These are phyloP conservation scores for Nemotelus pantherinus DNA, from an alignment of 2,888 invertebrate species.

Conservation along the genomic window DNA sequence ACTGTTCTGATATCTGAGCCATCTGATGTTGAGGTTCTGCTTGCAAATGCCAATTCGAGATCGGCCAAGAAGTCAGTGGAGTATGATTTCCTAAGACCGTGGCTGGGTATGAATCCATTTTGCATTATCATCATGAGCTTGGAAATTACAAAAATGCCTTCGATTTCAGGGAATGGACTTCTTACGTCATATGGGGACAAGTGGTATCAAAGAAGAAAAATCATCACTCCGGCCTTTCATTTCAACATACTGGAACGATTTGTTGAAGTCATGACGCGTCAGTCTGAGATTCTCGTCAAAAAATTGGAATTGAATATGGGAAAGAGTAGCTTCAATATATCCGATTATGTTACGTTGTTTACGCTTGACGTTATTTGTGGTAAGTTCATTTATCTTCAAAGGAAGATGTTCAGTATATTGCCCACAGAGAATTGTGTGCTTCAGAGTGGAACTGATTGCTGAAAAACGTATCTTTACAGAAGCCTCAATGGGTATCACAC, in stretches of 20 bases:
- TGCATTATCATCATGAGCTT: neutral
- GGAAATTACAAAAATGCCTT: neutral
- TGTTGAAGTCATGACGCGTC: constrained; percentile 72
- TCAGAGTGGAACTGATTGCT: no score
- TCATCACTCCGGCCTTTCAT: constrained; percentile 79
- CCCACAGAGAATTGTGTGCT: no score
- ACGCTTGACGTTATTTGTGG: constrained; percentile 42
- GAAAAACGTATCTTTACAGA: constrained; percentile 1
- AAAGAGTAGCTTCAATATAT: constrained; percentile 15
- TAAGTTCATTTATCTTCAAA: neutral
- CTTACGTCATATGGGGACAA: constrained; percentile 56
- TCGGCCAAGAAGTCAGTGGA: constrained; percentile 3
- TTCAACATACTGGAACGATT: constrained; percentile 78
- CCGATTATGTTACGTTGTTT: neutral
- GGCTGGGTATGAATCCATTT: constrained; percentile 7
- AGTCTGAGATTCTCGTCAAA: constrained; percentile 68
- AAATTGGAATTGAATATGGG: constrained; percentile 62
- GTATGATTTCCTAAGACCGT: constrained; percentile 1
- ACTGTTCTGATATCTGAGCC: neutral
- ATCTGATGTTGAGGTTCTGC: neutral
- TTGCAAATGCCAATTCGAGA: constrained; percentile 1
- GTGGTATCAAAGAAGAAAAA: constrained; percentile 73
- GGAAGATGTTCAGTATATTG: neutral
- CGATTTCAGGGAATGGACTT: constrained; percentile 49
- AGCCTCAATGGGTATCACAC: constrained; percentile 26